phyloP scores from a whole-genome alignment of 37 sponge, comb jelly and placozoan genomes.

The Beroe forskalii region DNA sequence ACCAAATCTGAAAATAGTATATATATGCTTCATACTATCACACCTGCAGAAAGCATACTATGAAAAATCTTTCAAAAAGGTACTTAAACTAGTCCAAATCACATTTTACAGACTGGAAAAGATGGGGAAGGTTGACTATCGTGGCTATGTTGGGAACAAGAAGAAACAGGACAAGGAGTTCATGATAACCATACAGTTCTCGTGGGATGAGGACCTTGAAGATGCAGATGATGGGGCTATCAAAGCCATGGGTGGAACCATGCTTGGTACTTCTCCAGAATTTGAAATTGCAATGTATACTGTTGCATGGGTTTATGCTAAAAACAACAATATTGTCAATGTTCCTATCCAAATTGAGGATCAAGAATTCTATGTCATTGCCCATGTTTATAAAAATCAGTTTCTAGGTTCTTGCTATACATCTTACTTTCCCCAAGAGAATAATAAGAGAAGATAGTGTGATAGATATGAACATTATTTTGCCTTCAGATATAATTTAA shows the following conservation, averaged over 20 bases:
- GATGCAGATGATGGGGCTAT: constrained; percentile 60
- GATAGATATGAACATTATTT: no score
- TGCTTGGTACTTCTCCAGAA: constrained; percentile 90
- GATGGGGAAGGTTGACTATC: constrained; percentile 90
- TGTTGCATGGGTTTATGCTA: constrained; percentile 74
- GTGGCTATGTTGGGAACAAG: constrained; percentile 77
- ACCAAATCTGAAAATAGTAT: no score
- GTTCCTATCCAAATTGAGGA: constrained; percentile 70
- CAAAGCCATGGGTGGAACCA: constrained; percentile 80
- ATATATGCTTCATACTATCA: no score
- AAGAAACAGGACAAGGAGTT: constrained; percentile 69
- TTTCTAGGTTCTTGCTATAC: constrained; percentile 36
- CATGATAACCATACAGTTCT: constrained; percentile 66
- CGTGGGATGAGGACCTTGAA: constrained; percentile 65
- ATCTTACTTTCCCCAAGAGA: background rate
- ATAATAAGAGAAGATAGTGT: background rate
- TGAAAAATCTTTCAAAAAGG: no score
- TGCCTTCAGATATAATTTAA: no score
- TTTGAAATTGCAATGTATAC: constrained; percentile 95
- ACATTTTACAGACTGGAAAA: constrained; percentile 73
- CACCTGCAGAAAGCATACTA: no score
- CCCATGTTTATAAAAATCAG: constrained; percentile 18
- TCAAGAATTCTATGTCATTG: constrained; percentile 68
- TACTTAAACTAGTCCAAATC: no score
- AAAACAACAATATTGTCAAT: constrained; percentile 61